phyloP scores from a whole-genome alignment of 2,797 vertebrate genomes.

The Premnoplex brunnescens region DNA sequence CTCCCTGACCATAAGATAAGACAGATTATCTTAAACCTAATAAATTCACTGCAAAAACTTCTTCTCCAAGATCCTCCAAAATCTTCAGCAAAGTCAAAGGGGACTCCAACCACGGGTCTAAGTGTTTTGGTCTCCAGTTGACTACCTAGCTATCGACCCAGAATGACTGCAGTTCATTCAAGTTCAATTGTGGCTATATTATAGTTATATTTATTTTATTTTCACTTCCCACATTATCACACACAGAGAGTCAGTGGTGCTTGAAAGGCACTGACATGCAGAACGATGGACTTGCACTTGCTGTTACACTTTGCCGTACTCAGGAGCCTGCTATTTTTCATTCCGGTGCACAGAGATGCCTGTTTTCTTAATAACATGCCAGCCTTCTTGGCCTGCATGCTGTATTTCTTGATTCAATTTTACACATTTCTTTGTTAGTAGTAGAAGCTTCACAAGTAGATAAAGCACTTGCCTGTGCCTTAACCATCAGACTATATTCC shows the following conservation, averaged over 20 bases:
- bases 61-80: not conserved
- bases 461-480: not conserved
- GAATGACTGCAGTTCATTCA: not conserved
- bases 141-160: not conserved
- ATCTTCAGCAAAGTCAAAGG: not conserved
- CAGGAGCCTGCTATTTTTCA: not conserved
- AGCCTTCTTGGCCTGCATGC: conserved; percentile 3
- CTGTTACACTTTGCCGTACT: not conserved
- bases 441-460: conserved; percentile 8
- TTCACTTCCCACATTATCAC: not conserved
- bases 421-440: not conserved
- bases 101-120: not conserved
- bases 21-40: not conserved
- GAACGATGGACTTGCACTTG: not conserved
- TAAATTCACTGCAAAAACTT: not conserved
- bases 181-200: not conserved
- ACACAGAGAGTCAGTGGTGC: not conserved
- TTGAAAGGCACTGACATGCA: not conserved
- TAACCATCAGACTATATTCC: not conserved
- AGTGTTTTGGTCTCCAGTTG: not conserved
- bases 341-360: not conserved
- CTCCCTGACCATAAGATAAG: not conserved
- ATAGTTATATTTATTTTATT: not conserved
- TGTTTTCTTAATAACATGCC: not conserved
- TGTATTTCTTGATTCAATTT: conserved; percentile 2